Conservation (phyloP, 2,888 invertebrate species). For the Itoplectis maculator region DNA sequence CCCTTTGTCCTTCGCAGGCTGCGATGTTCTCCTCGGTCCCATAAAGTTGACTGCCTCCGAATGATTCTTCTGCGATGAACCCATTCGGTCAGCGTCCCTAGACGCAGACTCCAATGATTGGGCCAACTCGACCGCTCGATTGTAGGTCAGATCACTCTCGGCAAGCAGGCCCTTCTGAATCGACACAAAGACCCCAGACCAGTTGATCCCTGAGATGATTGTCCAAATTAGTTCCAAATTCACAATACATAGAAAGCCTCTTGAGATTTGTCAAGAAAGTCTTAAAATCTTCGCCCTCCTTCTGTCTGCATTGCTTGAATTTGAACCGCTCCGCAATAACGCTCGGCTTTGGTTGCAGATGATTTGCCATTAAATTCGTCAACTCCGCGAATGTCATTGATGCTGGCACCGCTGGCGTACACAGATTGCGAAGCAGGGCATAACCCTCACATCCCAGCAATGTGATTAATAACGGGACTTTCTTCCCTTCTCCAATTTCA, state of each 20-base stretch:
- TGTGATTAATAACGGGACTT: constrained; percentile 60
- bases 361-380: constrained; percentile 38
- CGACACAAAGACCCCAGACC: constrained; percentile 59
- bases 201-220: constrained; percentile 52
- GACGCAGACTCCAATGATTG: constrained; percentile 42
- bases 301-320: constrained; percentile 51
- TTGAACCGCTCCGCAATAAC: constrained; percentile 54
- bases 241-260: constrained; percentile 52
- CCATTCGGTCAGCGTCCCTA: constrained; percentile 42
- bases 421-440: constrained; percentile 64
- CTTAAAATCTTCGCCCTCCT: constrained; percentile 21
- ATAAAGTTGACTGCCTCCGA: constrained; percentile 30
- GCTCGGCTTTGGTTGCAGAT: constrained; percentile 49
- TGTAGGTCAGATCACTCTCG: constrained; percentile 47
- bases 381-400: constrained; percentile 49
- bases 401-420: constrained; percentile 66
- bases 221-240: constrained; percentile 54
- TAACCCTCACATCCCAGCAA: constrained; percentile 66
- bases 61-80: not conserved
- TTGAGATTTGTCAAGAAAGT: constrained; percentile 60
- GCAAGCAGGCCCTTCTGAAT: constrained; percentile 56
- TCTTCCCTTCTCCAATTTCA: not conserved
- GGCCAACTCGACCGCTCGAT: constrained; percentile 55
- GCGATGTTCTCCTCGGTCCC: not conserved
- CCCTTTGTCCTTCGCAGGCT: not conserved